Percentiles rank a stretch among this genome's conserved stretches.
Evolutionary conservation across 2,797 vertebrate species (phyloP).

Genomic region (Melanotaenia pygmaea): DNA sequence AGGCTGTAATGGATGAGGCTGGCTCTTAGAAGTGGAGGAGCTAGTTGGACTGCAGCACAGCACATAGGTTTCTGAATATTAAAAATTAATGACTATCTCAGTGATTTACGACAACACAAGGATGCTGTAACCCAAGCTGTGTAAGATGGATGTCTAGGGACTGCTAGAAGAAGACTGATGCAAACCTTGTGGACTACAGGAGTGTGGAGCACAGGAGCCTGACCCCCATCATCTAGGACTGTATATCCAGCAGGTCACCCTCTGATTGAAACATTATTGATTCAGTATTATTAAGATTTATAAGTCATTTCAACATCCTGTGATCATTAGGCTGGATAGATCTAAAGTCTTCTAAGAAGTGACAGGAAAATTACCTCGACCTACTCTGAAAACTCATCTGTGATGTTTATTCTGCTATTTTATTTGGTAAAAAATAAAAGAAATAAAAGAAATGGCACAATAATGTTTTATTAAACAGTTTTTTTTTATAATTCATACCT

Average conservation of each 20-base stretch:
- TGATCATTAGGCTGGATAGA: background rate
- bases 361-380: background rate
- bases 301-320: conserved; percentile 5
- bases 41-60: conserved; percentile 55
- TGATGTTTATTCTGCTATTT: too few relatives aligned
- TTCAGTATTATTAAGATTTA: conserved; percentile 15
- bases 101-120: conserved; percentile 81
- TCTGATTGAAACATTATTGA: conserved; percentile 11
- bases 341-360: background rate
- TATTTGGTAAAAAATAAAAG: too few relatives aligned
- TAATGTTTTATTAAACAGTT: too few relatives aligned
- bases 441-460: too few relatives aligned
- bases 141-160: conserved; percentile 70
- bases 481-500: too few relatives aligned
- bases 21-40: conserved; percentile 47
- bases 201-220: conserved; percentile 15
- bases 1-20: conserved; percentile 72
- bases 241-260: conserved; percentile 9
- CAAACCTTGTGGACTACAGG: conserved; percentile 27
- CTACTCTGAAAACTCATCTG: background rate
- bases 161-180: conserved; percentile 58
- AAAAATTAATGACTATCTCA: conserved; percentile 80
- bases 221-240: conserved; percentile 5
- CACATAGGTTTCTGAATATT: conserved; percentile 70
- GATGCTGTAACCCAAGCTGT: conserved; percentile 68